Evolutionary conservation across 2,797 vertebrate genomes (phyloP).

Genomic region (Hyperoplus lanceolatus): DNA sequence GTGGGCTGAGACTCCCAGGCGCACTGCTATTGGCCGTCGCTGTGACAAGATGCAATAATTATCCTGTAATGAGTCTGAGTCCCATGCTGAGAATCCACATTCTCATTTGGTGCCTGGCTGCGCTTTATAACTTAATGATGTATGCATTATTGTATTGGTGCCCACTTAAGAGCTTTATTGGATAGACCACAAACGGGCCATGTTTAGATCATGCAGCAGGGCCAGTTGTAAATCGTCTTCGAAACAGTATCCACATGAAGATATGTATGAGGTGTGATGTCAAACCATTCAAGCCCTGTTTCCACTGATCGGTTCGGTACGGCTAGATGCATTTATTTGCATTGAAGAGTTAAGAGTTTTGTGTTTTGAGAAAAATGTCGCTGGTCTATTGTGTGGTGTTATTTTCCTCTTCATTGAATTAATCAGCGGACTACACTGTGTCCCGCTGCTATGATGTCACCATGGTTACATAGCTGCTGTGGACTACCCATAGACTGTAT

Average conservation of each 20-base stretch:
- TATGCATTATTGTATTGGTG: constrained; percentile 59
- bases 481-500: no score
- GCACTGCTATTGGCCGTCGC: constrained; percentile 59
- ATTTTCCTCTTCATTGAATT: no score
- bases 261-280: constrained; percentile 1
- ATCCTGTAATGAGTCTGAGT: constrained; percentile 60
- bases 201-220: constrained; percentile 49
- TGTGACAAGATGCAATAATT: constrained; percentile 65
- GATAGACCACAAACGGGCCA: constrained; percentile 60
- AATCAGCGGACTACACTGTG: no score
- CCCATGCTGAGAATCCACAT: constrained; percentile 61
- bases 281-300: constrained; percentile 32
- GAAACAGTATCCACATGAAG: constrained; percentile 8
- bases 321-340: no score
- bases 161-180: constrained; percentile 60
- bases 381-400: no score
- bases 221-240: constrained; percentile 12
- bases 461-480: no score
- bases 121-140: constrained; percentile 63
- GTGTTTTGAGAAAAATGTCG: no score
- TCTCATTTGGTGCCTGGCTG: constrained; percentile 53
- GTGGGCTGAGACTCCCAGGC: constrained; percentile 57
- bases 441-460: no score
- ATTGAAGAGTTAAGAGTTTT: no score
- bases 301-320: no score